These are phyloP conservation scores for Thumatha senex DNA, from an alignment of 2,888 invertebrate genomes.

Conservation along the genomic window DNA sequence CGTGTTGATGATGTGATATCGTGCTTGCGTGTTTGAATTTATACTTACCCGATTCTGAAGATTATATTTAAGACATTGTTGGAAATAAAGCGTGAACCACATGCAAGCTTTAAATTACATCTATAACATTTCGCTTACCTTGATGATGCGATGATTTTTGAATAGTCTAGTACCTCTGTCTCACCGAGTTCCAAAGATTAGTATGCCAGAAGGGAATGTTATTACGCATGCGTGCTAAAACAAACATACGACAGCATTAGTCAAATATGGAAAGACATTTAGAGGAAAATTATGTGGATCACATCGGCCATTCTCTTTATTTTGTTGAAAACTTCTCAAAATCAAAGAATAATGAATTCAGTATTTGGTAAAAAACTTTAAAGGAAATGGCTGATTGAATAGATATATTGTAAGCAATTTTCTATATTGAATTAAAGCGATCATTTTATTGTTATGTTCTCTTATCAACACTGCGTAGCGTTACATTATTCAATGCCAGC, in stretches of 20 bases:
- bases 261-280: constrained; percentile 52
- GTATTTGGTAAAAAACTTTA: neutral
- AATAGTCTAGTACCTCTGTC: constrained; percentile 60
- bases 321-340: constrained; percentile 14
- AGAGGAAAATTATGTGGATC: constrained; percentile 37
- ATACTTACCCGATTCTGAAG: constrained; percentile 53
- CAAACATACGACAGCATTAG: constrained; percentile 81
- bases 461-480: constrained; percentile 67
- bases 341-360: constrained; percentile 6
- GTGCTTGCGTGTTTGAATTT: constrained; percentile 30
- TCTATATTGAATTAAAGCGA: constrained; percentile 52
- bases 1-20: constrained; percentile 27
- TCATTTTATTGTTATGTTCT: constrained; percentile 49
- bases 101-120: constrained; percentile 50
- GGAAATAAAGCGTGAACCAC: constrained; percentile 37
- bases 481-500: constrained; percentile 67
- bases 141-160: constrained; percentile 55
- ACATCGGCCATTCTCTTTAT: constrained; percentile 50
- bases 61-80: constrained; percentile 22
- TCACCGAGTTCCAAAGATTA: constrained; percentile 74
- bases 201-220: constrained; percentile 84
- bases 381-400: constrained; percentile 54
- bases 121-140: constrained; percentile 60
- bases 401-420: constrained; percentile 46
- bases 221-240: constrained; percentile 84